Conservation (phyloP, 1,140 invertebrate species). For the Melitaea cinxia region DNA sequence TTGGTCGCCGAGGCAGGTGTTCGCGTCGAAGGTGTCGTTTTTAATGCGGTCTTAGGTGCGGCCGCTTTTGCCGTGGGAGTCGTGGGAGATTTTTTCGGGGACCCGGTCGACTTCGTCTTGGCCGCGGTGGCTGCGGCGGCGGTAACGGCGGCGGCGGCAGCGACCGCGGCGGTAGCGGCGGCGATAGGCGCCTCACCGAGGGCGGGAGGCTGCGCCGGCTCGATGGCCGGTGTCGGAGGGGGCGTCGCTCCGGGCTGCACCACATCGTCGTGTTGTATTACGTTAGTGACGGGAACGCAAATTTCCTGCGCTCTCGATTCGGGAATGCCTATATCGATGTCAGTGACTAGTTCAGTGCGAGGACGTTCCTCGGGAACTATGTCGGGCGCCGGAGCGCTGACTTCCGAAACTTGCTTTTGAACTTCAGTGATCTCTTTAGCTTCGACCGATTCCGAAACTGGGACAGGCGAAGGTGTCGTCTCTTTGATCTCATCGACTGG, state of each 20-base stretch:
- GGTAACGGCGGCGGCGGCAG: slow-evolving; percentile 47
- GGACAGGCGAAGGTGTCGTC: slow-evolving; percentile 9
- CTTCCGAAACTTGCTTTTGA: slow-evolving; percentile 19
- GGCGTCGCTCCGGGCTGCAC: slow-evolving; percentile 52
- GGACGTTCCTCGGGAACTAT: slow-evolving; percentile 58
- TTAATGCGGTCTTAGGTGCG: slow-evolving; percentile 43
- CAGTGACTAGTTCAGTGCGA: slow-evolving; percentile 63
- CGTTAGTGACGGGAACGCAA: slow-evolving; percentile 65
- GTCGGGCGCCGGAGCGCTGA: slow-evolving; percentile 57
- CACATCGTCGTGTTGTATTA: slow-evolving; percentile 56
- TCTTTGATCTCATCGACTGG: slow-evolving; percentile 8
- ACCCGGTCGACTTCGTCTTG: slow-evolving; percentile 48
- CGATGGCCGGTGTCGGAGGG: slow-evolving; percentile 59
- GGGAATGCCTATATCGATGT: slow-evolving; percentile 67
- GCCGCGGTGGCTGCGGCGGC: slow-evolving; percentile 50
- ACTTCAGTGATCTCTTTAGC: slow-evolving; percentile 32
- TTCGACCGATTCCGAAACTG: slow-evolving; percentile 13
- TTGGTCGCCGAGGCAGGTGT: slow-evolving; percentile 45
- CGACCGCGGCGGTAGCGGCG: slow-evolving; percentile 47
- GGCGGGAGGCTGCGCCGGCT: slow-evolving; percentile 28
- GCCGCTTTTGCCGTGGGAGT: slow-evolving; percentile 44
- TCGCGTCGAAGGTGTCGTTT: slow-evolving; percentile 35
- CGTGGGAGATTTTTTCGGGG: slow-evolving; percentile 54
- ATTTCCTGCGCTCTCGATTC: slow-evolving; percentile 73
- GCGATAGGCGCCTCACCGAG: slow-evolving; percentile 42